A percentile compares a stretch with the other conserved stretches of the same genome.
Conservation (phyloP, 2,797 vertebrate genomes). For the Danio kyathit region DNA sequence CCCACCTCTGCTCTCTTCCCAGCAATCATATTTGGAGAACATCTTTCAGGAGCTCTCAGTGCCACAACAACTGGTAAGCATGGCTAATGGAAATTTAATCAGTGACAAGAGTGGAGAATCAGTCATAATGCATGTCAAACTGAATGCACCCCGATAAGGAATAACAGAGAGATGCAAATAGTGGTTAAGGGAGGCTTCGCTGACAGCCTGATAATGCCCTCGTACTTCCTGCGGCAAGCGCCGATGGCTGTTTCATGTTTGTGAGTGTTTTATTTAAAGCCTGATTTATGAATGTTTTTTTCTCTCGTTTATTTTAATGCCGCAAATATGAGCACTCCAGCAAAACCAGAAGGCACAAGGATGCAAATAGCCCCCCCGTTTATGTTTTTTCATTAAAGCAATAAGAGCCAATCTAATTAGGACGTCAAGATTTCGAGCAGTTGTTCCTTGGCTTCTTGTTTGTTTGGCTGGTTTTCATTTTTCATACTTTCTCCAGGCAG, state of each 20-base stretch:
- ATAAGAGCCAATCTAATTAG: constrained; percentile 44
- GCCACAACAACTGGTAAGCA: constrained; percentile 71
- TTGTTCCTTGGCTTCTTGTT: constrained; percentile 35
- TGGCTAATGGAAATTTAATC: constrained; percentile 85
- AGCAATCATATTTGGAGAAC: constrained; percentile 74
- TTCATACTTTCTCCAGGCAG: constrained; percentile 35
- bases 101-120: constrained; percentile 78
- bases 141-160: constrained; percentile 68
- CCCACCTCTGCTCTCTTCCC: constrained; percentile 68
- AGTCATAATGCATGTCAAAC: constrained; percentile 73
- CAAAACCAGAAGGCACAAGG: constrained; percentile 12
- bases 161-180: constrained; percentile 79
- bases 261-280: constrained; percentile 46
- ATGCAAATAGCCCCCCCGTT: constrained; percentile 20
- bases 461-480: constrained; percentile 44
- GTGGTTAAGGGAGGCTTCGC: constrained; percentile 69
- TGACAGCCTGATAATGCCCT: constrained; percentile 74
- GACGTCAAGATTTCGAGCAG: constrained; percentile 40
- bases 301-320: constrained; percentile 31
- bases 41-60: constrained; percentile 71
- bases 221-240: constrained; percentile 60
- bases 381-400: constrained; percentile 37
- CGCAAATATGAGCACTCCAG: constrained; percentile 30
- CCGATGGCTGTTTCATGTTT: constrained; percentile 54
- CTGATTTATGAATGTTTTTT: constrained; percentile 22